Base-by-base conservation (phyloP, 2,797 vertebrate genomes). In the Periophthalmus magnuspinnatus region DNA sequence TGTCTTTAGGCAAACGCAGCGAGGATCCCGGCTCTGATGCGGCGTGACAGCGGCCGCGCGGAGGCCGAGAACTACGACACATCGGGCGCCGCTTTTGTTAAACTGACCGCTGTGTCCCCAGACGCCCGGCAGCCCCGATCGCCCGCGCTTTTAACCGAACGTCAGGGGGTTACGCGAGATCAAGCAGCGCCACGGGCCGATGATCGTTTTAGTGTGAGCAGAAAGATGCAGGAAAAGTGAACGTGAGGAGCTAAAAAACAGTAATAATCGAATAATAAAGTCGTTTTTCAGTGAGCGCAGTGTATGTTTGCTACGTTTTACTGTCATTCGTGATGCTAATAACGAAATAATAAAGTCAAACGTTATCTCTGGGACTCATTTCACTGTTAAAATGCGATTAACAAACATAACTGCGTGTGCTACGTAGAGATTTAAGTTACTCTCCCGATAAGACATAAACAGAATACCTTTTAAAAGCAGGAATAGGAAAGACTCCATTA, bases 41-140 rank as follows among this genome's bases (percentile, higher is more conserved):
- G 66, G 86, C 76, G 68, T 92, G 92, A 94, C 91, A 93, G 88
- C 19, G 84, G 78, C 83, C 85, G 91, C 89, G 85, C 90, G 88
- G 83, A 48, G 89, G 87, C 75, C 78, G 81, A 88, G 79, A 87
- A 90, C 60, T 77, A 81, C 74, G 72, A 52, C 78, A 83, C 76
- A 79, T 84, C 70, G 72, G 19, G 2, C 63, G 57, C 33, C 41
- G 45, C 60, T 70, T 82, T 77, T 75, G 54, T 77, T 84, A 75
- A 86, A 84, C 72, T 78, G 78, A 81, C 65, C 74, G 84, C 67
- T 76, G 69, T 57, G 72, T 81, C 59, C 64, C 70, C 77, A 85
- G 34, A 64, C 60, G 80, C 80, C 84, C 81, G 75, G 74, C 80
- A 81, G 6, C 47, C 66, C 84, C 78, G 78, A n/a, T n/a, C n/a